Conservation (phyloP, 1,140 invertebrate genomes). For the Zaprionus ghesquierei region DNA sequence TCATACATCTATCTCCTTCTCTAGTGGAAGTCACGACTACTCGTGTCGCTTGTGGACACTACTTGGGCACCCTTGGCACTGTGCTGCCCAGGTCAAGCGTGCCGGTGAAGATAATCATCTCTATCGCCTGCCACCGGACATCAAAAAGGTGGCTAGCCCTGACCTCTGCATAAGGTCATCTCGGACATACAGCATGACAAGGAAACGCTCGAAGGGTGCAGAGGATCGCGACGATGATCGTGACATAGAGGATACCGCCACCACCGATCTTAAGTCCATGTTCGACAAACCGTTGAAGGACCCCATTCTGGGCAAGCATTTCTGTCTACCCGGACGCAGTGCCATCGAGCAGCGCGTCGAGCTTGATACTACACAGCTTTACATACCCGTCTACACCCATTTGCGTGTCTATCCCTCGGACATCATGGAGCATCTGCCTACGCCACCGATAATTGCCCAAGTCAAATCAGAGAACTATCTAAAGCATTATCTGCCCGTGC, state of each 20-base stretch:
- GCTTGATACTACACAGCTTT: conserved; percentile 84
- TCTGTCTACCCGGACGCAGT: conserved; percentile 76
- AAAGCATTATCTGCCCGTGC: conserved; percentile 46
- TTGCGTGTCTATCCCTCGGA: conserved; percentile 83
- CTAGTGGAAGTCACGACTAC: conserved; percentile 88
- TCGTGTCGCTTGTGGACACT: conserved; percentile 88
- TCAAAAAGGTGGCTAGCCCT: conserved; percentile 86
- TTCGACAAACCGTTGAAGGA: conserved; percentile 82
- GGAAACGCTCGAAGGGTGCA: conserved; percentile 33
- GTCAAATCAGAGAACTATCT: conserved; percentile 63
- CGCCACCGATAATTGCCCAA: conserved; percentile 82
- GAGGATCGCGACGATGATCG: conserved; percentile 38
- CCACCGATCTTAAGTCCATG: conserved; percentile 77
- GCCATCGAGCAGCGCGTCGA: conserved; percentile 76
- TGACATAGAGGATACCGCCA: conserved; percentile 1
- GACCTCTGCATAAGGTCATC: conserved; percentile 86
- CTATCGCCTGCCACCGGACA: conserved; percentile 86
- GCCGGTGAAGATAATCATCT: conserved; percentile 71
- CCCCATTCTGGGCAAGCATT: conserved; percentile 83
- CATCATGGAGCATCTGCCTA: conserved; percentile 82
- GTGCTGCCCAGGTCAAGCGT: conserved; percentile 84
- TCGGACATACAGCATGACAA: conserved; percentile 57
- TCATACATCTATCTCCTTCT: neutral
- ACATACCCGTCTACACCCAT: conserved; percentile 85
- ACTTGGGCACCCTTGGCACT: conserved; percentile 87